These are phyloP conservation scores for Notodonta dromedarius DNA, from an alignment of 2,888 invertebrate genomes.

Conservation along the genomic window DNA sequence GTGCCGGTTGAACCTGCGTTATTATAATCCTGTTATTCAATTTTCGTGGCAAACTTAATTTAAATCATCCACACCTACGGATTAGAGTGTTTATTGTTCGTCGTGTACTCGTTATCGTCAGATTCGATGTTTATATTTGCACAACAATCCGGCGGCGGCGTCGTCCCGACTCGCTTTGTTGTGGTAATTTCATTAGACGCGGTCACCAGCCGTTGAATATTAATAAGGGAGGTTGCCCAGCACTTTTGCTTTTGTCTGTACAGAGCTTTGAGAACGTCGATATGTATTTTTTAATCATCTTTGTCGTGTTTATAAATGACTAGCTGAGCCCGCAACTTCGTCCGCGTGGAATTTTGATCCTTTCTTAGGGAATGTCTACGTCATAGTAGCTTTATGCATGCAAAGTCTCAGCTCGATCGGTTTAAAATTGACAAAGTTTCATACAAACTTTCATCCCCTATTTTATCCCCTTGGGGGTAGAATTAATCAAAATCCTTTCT, in stretches of 20 bases:
- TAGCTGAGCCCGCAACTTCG: too few relatives aligned
- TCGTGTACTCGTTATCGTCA: slow-evolving; percentile 58
- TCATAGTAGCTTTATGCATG: too few relatives aligned
- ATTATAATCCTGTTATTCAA: not conserved
- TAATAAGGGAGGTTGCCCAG: slow-evolving; percentile 61
- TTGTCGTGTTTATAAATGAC: not conserved
- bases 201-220: slow-evolving; percentile 71
- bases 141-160: slow-evolving; percentile 64
- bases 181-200: slow-evolving; percentile 79
- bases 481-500: too few relatives aligned
- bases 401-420: too few relatives aligned
- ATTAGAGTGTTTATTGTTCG: slow-evolving; percentile 46
- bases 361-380: too few relatives aligned
- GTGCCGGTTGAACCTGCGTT: not conserved
- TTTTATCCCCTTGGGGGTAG: too few relatives aligned
- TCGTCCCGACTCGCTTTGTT: slow-evolving; percentile 65
- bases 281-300: not conserved
- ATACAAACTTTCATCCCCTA: too few relatives aligned
- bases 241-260: slow-evolving; percentile 56
- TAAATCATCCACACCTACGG: slow-evolving; percentile 31
- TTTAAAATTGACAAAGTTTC: too few relatives aligned
- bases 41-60: slow-evolving; percentile 23
- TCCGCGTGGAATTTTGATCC: too few relatives aligned
- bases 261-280: slow-evolving; percentile 17
- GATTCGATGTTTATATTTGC: slow-evolving; percentile 78